phyloP scores from a whole-genome alignment of 2,888 invertebrate genomes.

The Lamproptera curius region DNA sequence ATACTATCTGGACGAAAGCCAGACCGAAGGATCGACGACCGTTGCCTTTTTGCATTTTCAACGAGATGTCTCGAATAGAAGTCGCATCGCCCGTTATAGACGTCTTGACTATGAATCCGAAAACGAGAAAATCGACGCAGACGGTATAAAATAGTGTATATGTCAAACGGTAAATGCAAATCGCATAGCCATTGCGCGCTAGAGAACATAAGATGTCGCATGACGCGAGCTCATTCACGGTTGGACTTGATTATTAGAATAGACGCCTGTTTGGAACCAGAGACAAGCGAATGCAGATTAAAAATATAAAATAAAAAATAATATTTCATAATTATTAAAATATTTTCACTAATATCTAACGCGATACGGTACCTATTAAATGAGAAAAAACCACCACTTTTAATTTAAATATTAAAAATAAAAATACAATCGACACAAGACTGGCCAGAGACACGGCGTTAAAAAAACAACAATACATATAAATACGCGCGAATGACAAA shows the following conservation, averaged over 20 bases:
- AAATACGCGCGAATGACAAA: constrained; percentile 11
- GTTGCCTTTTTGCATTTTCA: constrained; percentile 21
- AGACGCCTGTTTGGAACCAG: too few relatives aligned
- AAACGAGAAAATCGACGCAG: constrained; percentile 41
- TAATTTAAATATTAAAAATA: background rate
- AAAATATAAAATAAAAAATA: background rate
- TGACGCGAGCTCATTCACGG: constrained; percentile 1
- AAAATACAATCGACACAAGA: background rate
- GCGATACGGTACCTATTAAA: background rate
- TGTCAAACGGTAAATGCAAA: constrained; percentile 16
- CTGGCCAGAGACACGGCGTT: constrained; percentile 17
- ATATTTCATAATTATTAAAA: background rate
- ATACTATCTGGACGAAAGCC: constrained; percentile 20
- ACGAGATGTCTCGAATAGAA: constrained; percentile 16
- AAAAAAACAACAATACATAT: background rate
- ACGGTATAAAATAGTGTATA: constrained; percentile 46
- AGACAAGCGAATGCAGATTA: background rate
- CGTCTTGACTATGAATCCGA: constrained; percentile 35
- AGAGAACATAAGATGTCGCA: constrained; percentile 8
- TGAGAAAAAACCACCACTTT: background rate
- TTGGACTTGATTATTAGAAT: constrained; percentile 10
- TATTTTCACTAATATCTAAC: background rate
- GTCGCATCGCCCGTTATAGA: constrained; percentile 32
- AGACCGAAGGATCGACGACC: constrained; percentile 23
- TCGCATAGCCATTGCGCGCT: constrained; percentile 10